Percentiles rank a stretch among this genome's conserved stretches.
These are phyloP conservation scores for Micoletzkya japonica DNA, from an alignment of 2,888 invertebrate species.

Conservation along the genomic window DNA sequence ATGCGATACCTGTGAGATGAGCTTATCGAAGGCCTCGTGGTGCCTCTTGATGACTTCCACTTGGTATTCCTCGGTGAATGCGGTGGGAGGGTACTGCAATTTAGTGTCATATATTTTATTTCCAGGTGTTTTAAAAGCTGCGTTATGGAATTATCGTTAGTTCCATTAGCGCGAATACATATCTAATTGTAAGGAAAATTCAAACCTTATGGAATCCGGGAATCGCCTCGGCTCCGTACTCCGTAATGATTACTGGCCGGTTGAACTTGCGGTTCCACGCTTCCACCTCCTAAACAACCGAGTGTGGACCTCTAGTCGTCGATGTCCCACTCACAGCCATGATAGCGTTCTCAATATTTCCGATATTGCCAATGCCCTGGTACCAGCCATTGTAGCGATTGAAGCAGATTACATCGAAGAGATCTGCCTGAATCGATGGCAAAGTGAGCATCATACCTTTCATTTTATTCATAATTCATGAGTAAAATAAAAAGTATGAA, in stretches of 20 bases:
- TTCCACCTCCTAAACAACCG: conserved; percentile 74
- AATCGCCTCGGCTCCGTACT: conserved; percentile 93
- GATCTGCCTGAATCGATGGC: conserved; percentile 70
- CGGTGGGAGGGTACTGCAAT: conserved; percentile 70
- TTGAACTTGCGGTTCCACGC: conserved; percentile 80
- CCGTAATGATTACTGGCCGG: conserved; percentile 88
- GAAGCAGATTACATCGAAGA: conserved; percentile 86
- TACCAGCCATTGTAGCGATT: conserved; percentile 99
- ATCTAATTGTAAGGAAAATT: no score
- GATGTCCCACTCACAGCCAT: conserved; percentile 1
- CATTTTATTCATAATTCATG: no score
- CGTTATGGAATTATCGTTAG: no score
- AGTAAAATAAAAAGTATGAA: no score
- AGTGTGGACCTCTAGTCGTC: no score
- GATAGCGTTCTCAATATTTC: not conserved
- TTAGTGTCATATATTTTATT: no score
- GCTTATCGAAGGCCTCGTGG: conserved; percentile 86
- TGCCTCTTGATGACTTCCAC: conserved; percentile 80
- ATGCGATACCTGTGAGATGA: conserved; percentile 68
- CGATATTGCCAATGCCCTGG: conserved; percentile 77
- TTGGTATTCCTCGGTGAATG: conserved; percentile 97
- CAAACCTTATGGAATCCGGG: conserved; percentile 84
- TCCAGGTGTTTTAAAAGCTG: no score
- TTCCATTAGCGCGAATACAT: no score
- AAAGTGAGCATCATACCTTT: no score